phyloP scores from a whole-genome alignment of 2,113 vertebrate species.

The Mirounga angustirostris region DNA sequence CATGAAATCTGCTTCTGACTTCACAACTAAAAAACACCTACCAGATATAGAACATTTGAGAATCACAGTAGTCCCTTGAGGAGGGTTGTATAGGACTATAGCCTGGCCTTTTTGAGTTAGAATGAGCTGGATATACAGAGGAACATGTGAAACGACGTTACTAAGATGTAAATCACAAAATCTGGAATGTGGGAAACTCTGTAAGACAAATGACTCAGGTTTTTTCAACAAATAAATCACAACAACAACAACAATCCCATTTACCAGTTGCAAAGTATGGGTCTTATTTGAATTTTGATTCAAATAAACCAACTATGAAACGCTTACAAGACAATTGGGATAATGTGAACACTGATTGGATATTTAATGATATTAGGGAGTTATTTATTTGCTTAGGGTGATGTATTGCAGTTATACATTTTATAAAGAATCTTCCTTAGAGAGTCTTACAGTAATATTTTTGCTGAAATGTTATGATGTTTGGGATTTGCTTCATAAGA shows the following conservation, averaged over 20 bases:
- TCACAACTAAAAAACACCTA: neutral
- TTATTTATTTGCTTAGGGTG: slow-evolving; percentile 16
- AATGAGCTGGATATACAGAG: neutral
- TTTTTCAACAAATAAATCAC: slow-evolving; percentile 29
- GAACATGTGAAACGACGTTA: neutral
- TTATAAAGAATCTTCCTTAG: slow-evolving; percentile 15
- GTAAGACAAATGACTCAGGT: neutral
- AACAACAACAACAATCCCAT: neutral
- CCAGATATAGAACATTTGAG: neutral
- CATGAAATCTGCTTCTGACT: slow-evolving; percentile 4
- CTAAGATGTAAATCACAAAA: neutral
- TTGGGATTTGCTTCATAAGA: slow-evolving; percentile 6
- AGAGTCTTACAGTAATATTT: slow-evolving; percentile 35
- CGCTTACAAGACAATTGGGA: neutral
- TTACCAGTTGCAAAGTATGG: slow-evolving; percentile 7
- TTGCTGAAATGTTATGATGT: neutral
- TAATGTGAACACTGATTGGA: slow-evolving; percentile 1
- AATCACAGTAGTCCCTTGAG: neutral
- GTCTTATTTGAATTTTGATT: slow-evolving; percentile 45
- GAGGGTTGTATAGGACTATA: neutral
- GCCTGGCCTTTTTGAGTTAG: neutral
- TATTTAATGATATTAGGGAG: slow-evolving; percentile 1
- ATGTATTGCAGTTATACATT: neutral
- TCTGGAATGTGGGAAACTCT: neutral
- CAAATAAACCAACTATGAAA: slow-evolving; percentile 21